Base-by-base conservation (phyloP, 2,888 invertebrate species). In the Diploptera punctata region DNA sequence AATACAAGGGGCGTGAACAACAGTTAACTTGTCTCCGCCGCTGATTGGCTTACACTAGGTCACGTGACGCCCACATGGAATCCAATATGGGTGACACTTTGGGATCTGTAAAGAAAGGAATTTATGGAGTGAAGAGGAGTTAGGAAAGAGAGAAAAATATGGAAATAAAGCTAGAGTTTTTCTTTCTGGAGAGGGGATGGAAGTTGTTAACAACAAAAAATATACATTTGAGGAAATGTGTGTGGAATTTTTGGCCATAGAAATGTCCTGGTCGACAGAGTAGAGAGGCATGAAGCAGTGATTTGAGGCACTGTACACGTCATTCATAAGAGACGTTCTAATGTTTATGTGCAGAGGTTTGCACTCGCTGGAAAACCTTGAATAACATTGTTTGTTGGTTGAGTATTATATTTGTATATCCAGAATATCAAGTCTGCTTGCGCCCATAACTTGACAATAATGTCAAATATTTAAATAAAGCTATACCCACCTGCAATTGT, bases 61-160 rank as follows among this genome's bases (percentile, higher is more conserved):
- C 62, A 62, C 62, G 62, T 62, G 62, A 62, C 62, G 3, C 18
- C 43, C 3, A 21, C n/a, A 62, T 62, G 62, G 62, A 62, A 62
- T 62, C 62, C 62, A 62, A 62, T 21, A 62, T 62, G 62, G 62
- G 38, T 31, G 62, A 18, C 62, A 3, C 5, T 52, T 52, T 13
- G 24, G 24, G 10, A 52, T 24, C 24, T 52, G 52, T 24, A 52
- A 52, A 52, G 52, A 52, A 49, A 52, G 52, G 52, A 52, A 52
- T 52, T 52, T 21, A 52, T 52, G 21, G 52, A 13, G 24, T 52
- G 52, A 21, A 52, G 19, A 49, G 52, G 24, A 21, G 38, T 9
- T 9, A 13, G 13, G 38, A 38, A 38, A 38, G n/a, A n/a, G 52
- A 52, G 52, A 52, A 1, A 52, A 21, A 21, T 52, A 52, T 21